Evolutionary conservation across 2,113 vertebrate species (phyloP).

Genomic region (sheep (Ovis aries)): ARS-UI_Ramb_v3.0 NC_056061.1:13234501-13235000

Average conservation of each 20-base stretch:
- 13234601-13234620: not conserved
- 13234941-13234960: not conserved
- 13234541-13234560: not conserved
- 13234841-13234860: not conserved
- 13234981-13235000: not conserved
- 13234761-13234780: not conserved
- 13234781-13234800: constrained; percentile 14
- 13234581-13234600: not conserved
- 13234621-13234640: not conserved
- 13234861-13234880: not conserved
- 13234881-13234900: not conserved
- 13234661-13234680: not conserved
- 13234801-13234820: not conserved
- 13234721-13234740: not conserved
- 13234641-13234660: not conserved
- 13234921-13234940: not conserved
- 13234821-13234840: not conserved
- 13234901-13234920: not conserved
- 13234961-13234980: not conserved
- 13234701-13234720: not conserved
- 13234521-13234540: not conserved
- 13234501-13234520: not conserved
- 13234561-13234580: not conserved
- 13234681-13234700: not conserved
- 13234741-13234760: not conserved